phyloP scores from a whole-genome alignment of 2,113 vertebrate genomes.

The Anarhynchus alexandrinus region DNA sequence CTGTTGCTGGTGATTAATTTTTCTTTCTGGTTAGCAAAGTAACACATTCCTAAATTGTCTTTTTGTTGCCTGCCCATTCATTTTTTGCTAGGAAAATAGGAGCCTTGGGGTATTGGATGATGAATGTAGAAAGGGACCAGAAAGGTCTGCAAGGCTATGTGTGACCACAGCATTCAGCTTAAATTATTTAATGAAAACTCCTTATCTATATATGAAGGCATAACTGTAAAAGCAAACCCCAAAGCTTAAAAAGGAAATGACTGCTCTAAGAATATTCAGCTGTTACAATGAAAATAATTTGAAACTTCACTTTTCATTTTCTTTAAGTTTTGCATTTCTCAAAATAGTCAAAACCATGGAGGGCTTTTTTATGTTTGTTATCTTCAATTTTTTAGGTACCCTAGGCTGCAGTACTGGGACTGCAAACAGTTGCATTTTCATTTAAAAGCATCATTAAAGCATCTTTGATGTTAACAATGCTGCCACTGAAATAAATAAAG shows the following conservation, averaged over 20 bases:
- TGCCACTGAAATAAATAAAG: neutral
- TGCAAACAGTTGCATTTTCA: neutral
- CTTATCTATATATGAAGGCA: neutral
- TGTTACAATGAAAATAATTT: neutral
- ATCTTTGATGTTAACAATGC: neutral
- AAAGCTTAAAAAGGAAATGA: neutral
- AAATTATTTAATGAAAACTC: neutral
- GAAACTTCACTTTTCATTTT: neutral
- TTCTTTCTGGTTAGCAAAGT: neutral
- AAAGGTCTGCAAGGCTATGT: neutral
- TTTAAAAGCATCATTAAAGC: neutral
- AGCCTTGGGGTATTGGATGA: neutral
- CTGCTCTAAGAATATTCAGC: neutral
- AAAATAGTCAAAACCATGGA: neutral
- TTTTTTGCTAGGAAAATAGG: neutral
- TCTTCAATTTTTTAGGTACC: neutral
- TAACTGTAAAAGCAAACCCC: neutral
- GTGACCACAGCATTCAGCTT: neutral
- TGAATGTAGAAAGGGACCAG: neutral
- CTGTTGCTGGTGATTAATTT: neutral
- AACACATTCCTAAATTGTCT: neutral
- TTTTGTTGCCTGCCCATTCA: neutral
- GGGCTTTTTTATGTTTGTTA: rapidly evolving
- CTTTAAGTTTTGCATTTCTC: neutral
- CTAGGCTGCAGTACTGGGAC: neutral